Evolutionary conservation across 2,113 vertebrate genomes (phyloP).

Genomic region (Daboia siamensis): DNA sequence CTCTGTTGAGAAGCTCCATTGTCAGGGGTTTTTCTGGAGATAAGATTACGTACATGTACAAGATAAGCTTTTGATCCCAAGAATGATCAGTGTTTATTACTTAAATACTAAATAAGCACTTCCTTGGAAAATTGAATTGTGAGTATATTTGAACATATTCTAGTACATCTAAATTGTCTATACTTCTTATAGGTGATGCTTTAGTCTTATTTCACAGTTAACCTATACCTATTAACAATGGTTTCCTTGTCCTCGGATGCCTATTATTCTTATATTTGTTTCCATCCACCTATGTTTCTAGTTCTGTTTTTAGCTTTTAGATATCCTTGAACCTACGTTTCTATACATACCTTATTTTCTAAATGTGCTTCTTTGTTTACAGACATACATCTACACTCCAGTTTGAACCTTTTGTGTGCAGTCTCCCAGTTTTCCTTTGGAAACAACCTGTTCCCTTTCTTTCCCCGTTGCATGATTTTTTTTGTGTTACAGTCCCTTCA

Average conservation of each 20-base stretch:
- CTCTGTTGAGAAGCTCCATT: neutral
- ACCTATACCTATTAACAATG: neutral
- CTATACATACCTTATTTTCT: neutral
- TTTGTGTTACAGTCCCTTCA: neutral
- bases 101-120: neutral
- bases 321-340: neutral
- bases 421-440: neutral
- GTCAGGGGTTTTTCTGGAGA: neutral
- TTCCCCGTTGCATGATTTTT: neutral
- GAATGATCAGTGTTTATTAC: neutral
- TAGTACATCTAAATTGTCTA: neutral
- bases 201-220: neutral
- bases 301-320: neutral
- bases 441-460: neutral
- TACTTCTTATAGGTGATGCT: neutral
- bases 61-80: neutral
- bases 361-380: neutral
- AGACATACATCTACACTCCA: neutral
- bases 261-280: neutral
- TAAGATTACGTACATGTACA: neutral
- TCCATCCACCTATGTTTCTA: neutral
- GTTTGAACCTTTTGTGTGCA: neutral
- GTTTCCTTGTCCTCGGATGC: neutral
- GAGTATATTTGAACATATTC: neutral
- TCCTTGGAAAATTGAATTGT: neutral